phyloP scores from a whole-genome alignment of 1,140 invertebrate species.

The Drusus annulatus region DNA sequence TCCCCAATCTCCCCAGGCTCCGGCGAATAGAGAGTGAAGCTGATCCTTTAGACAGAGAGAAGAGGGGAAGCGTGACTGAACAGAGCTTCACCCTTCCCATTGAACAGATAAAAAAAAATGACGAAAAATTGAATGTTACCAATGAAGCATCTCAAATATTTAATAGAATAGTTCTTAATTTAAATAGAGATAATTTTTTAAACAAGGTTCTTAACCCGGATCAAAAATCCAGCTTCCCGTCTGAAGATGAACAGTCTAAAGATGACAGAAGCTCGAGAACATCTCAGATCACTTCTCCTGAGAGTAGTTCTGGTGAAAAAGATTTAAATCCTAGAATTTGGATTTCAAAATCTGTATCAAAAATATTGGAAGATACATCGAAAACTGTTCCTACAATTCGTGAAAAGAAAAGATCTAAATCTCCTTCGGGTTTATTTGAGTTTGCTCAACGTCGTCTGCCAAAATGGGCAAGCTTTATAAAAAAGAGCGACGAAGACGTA shows the following conservation, averaged over 20 bases:
- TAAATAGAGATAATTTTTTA: constrained; percentile 39
- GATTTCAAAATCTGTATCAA: constrained; percentile 51
- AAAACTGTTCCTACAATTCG: neutral
- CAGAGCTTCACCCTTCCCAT: constrained; percentile 24
- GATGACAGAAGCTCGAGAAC: constrained; percentile 34
- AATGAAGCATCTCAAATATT: constrained; percentile 31
- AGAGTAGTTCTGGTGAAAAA: constrained; percentile 39
- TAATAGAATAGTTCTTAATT: constrained; percentile 30
- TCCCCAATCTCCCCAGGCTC: constrained; percentile 28
- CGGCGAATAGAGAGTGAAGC: constrained; percentile 49
- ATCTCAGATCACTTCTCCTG: constrained; percentile 30
- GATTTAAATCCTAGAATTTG: constrained; percentile 42
- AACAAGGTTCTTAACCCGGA: constrained; percentile 29
- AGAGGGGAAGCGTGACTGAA: constrained; percentile 31
- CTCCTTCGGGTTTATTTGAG: constrained; percentile 50
- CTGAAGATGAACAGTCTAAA: constrained; percentile 26
- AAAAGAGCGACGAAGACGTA: constrained; percentile 49
- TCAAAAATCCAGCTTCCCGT: constrained; percentile 12
- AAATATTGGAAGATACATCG: constrained; percentile 45
- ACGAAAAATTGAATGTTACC: neutral
- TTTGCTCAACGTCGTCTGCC: constrained; percentile 49
- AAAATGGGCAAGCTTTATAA: constrained; percentile 49
- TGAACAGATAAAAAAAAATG: constrained; percentile 23
- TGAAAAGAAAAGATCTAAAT: constrained; percentile 50
- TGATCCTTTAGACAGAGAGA: constrained; percentile 40